phyloP scores from a whole-genome alignment of 1,140 invertebrate species.

The Pentalonia nigronervosa region DNA sequence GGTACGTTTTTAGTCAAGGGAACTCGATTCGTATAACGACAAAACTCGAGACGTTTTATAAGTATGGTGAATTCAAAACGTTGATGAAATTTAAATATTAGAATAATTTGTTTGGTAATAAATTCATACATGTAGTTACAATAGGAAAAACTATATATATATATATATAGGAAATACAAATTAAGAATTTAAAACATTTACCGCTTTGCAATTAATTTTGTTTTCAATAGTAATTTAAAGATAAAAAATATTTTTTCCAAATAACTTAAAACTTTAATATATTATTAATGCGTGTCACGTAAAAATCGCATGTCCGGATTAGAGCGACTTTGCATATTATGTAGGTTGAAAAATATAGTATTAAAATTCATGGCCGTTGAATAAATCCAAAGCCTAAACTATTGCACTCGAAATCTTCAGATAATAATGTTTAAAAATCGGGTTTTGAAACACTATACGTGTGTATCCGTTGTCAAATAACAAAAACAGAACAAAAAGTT shows the following conservation, averaged over 20 bases:
- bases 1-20: background rate
- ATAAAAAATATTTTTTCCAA: background rate
- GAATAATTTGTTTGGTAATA: background rate
- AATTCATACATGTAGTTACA: background rate
- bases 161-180: background rate
- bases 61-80: background rate
- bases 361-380: background rate
- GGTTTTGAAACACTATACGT: background rate
- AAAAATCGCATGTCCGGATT: constrained; percentile 10
- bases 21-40: background rate
- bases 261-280: background rate
- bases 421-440: constrained; percentile 1
- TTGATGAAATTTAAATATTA: constrained; percentile 15
- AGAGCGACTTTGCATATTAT: background rate
- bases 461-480: background rate
- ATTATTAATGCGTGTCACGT: background rate
- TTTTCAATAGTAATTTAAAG: constrained; percentile 9
- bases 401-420: background rate
- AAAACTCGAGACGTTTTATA: background rate
- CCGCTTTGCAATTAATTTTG: background rate
- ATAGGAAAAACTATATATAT: background rate
- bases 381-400: background rate
- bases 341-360: background rate
- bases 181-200: background rate
- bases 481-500: background rate